These are phyloP conservation scores for Grammomys surdaster DNA, from an alignment of 2,113 vertebrate genomes.

Conservation along the genomic window DNA sequence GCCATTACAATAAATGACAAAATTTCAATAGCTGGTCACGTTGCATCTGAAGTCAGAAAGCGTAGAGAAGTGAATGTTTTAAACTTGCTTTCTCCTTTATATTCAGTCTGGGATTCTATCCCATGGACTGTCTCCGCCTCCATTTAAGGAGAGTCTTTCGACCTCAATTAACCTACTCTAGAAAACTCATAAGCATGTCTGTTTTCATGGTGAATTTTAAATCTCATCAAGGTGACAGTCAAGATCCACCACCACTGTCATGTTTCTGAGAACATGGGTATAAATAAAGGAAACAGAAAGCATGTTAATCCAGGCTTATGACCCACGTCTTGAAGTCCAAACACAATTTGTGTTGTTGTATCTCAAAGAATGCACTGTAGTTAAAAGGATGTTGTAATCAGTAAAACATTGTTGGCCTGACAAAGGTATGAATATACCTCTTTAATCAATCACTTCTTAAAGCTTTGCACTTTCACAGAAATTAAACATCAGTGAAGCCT, in stretches of 20 bases:
- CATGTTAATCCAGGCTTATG: background rate
- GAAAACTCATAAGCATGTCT: background rate
- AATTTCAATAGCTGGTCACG: background rate
- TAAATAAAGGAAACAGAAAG: background rate
- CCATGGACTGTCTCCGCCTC: background rate
- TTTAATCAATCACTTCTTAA: constrained; percentile 1
- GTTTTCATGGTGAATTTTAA: background rate
- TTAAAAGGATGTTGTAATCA: background rate
- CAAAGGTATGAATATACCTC: background rate
- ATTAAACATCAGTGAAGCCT: background rate
- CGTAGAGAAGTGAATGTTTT: background rate
- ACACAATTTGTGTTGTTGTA: background rate
- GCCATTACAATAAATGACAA: too few species aligned
- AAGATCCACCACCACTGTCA: background rate
- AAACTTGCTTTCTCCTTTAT: background rate
- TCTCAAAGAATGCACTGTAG: background rate
- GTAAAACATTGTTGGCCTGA: background rate
- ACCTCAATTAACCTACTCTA: background rate
- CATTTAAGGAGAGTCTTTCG: background rate
- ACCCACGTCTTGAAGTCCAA: background rate
- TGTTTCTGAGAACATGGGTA: background rate
- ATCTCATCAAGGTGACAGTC: background rate
- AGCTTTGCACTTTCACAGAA: background rate
- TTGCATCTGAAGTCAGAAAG: background rate
- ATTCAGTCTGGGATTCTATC: background rate